A percentile compares a stretch with the other conserved stretches of the same genome.
phyloP scores from a whole-genome alignment of 2,888 invertebrate species.

The Nasonia oneida region DNA sequence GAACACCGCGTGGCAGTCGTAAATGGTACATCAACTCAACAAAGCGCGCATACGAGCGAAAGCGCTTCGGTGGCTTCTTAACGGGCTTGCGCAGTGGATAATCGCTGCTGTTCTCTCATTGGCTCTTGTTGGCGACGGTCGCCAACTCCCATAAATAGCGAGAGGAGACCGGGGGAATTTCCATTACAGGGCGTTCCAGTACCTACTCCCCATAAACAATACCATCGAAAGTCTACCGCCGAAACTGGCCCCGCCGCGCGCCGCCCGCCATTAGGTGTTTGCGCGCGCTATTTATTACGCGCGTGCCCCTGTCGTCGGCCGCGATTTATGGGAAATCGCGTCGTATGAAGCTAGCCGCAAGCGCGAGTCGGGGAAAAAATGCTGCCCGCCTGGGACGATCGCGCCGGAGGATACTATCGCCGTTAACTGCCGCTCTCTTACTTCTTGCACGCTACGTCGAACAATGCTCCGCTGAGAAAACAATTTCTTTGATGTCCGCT shows the following conservation, averaged over 20 bases:
- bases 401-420: not conserved
- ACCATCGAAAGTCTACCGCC: slow-evolving; percentile 70
- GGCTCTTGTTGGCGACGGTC: not conserved
- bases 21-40: slow-evolving; percentile 10
- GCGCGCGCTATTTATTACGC: slow-evolving; percentile 70
- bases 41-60: not conserved
- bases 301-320: slow-evolving; percentile 65
- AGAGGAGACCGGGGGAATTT: slow-evolving; percentile 72
- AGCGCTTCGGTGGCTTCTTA: slow-evolving; percentile 31
- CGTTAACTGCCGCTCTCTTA: not conserved
- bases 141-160: slow-evolving; percentile 70
- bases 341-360: not conserved
- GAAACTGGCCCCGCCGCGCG: slow-evolving; percentile 59
- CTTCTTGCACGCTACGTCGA: slow-evolving; percentile 5
- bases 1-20: not conserved
- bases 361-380: not conserved
- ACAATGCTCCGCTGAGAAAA: not conserved
- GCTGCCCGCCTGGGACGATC: not conserved
- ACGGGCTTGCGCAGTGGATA: slow-evolving; percentile 32
- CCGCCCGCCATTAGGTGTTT: slow-evolving; percentile 70
- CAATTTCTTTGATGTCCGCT: not conserved
- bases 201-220: slow-evolving; percentile 73
- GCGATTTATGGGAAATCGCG: slow-evolving; percentile 29
- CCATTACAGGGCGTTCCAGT: slow-evolving; percentile 74
- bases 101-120: not conserved